phyloP scores from a whole-genome alignment of 2,113 vertebrate genomes.

The Jaculus jaculus region DNA sequence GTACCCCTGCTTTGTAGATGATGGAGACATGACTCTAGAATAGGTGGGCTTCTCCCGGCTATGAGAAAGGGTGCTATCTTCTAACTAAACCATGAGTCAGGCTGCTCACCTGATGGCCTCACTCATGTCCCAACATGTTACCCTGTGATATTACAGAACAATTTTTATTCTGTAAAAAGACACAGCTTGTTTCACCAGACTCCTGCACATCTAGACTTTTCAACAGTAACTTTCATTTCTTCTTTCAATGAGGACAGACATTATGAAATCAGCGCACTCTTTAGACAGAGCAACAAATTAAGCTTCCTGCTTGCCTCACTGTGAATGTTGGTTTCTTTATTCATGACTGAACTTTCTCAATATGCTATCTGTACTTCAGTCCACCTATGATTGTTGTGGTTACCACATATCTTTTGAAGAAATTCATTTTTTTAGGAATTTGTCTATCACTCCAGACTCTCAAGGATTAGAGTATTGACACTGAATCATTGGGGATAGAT shows the following conservation, averaged over 20 bases:
- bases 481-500: not conserved
- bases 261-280: not conserved
- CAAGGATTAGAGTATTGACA: not conserved
- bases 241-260: not conserved
- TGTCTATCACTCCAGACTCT: not conserved
- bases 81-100: not conserved
- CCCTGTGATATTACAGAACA: not conserved
- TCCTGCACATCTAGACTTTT: not conserved
- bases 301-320: not conserved
- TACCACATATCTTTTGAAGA: not conserved
- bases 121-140: not conserved
- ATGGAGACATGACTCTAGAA: not conserved
- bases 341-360: not conserved
- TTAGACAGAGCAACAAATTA: not conserved
- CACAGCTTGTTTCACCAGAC: not conserved
- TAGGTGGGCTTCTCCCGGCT: not conserved
- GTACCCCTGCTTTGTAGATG: not conserved
- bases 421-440: conserved; percentile 24
- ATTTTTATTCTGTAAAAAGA: not conserved
- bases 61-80: not conserved
- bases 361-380: not conserved
- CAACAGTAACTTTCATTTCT: not conserved
- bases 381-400: not conserved
- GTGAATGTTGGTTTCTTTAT: not conserved
- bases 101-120: not conserved